phyloP scores from a whole-genome alignment of 2,113 vertebrate species.

The Heterocephalus glaber region DNA sequence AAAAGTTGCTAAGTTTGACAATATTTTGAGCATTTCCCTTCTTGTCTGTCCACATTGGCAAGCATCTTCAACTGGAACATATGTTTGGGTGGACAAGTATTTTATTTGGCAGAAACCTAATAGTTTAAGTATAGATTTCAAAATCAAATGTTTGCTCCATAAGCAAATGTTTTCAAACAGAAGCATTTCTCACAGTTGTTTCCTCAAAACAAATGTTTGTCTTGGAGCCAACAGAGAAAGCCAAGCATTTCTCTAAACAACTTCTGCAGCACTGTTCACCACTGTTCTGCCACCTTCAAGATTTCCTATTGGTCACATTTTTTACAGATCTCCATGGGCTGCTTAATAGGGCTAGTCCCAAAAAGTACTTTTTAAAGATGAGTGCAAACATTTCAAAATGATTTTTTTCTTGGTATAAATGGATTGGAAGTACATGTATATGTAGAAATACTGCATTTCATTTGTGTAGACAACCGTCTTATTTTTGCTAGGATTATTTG shows the following conservation, averaged over 20 bases:
- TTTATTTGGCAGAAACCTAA: slow-evolving; percentile 62
- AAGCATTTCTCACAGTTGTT: slow-evolving; percentile 60
- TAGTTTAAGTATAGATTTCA: slow-evolving; percentile 68
- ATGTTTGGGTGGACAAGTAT: slow-evolving; percentile 59
- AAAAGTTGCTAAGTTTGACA: slow-evolving; percentile 5
- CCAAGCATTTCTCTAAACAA: not conserved
- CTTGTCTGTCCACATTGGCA: slow-evolving; percentile 25
- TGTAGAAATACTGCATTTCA: not conserved
- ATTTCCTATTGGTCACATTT: not conserved
- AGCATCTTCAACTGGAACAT: slow-evolving; percentile 55
- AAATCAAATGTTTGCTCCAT: slow-evolving; percentile 61
- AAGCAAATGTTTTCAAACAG: slow-evolving; percentile 67
- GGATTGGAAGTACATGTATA: not conserved
- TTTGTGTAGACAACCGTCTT: not conserved
- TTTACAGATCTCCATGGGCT: not conserved
- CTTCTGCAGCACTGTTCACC: not conserved
- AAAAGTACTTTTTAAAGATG: not conserved
- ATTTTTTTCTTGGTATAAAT: slow-evolving; percentile 9
- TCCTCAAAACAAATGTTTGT: slow-evolving; percentile 67
- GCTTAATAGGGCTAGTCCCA: not conserved
- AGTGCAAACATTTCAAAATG: not conserved
- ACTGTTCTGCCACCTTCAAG: not conserved
- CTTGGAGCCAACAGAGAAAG: not conserved
- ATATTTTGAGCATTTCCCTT: not conserved
- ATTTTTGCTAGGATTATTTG: not conserved